Percentiles rank a stretch among this genome's conserved stretches.
phyloP scores from a whole-genome alignment of 2,797 vertebrate species.

The Danio albolineatus region DNA sequence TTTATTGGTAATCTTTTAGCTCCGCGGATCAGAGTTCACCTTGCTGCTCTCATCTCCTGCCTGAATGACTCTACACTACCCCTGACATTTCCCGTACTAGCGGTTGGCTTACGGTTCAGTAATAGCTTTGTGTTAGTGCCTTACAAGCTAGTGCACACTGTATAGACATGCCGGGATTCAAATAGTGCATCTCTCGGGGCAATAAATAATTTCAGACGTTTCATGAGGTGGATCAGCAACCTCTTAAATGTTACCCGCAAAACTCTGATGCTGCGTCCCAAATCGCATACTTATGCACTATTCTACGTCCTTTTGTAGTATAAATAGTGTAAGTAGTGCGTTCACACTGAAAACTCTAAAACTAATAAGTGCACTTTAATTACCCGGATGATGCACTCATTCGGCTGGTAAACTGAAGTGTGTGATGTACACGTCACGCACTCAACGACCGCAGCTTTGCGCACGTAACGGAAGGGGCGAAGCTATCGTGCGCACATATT shows the following conservation, averaged over 20 bases:
- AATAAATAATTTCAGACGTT: neutral
- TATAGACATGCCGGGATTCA: conserved; percentile 18
- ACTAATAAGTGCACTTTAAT: no score
- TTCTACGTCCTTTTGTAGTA: no score
- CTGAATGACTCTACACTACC: conserved; percentile 49
- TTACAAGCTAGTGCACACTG: conserved; percentile 31
- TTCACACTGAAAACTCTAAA: no score
- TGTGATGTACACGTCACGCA: no score
- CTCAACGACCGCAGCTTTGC: no score
- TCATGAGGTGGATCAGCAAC: neutral
- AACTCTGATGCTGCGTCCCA: no score
- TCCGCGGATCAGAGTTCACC: conserved; percentile 47
- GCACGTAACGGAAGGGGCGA: no score
- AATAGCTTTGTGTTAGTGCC: conserved; percentile 36
- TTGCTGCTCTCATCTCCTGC: conserved; percentile 45
- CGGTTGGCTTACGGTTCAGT: conserved; percentile 19
- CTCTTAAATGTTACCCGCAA: conserved; percentile 10
- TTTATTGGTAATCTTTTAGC: conserved; percentile 48
- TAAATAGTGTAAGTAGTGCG: no score
- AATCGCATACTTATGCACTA: no score
- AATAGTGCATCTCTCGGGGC: neutral
- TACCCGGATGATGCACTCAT: no score
- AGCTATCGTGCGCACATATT: no score
- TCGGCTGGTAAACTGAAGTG: no score
- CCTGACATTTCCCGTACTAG: conserved; percentile 56